phyloP scores from a whole-genome alignment of 2,797 vertebrate species.

The Hyperoplus lanceolatus region DNA sequence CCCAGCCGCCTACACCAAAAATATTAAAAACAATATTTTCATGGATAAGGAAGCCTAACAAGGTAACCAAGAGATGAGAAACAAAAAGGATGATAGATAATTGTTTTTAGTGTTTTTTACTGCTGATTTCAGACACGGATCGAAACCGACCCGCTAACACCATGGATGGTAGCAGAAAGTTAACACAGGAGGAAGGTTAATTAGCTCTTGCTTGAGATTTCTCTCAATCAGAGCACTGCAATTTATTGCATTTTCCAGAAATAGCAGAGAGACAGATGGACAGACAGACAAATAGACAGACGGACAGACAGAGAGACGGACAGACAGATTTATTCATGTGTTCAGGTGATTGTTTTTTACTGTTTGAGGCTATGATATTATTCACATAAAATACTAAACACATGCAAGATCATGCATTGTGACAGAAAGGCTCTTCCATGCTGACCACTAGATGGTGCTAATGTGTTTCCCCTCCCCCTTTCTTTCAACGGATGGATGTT shows the following conservation, averaged over 20 bases:
- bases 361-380: background rate
- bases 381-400: background rate
- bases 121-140: no score
- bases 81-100: no score
- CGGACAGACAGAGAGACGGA: slow-evolving; percentile 13
- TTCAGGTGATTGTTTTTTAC: background rate
- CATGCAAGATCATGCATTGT: background rate
- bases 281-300: slow-evolving; percentile 21
- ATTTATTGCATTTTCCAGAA: background rate
- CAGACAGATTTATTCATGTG: background rate
- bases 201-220: slow-evolving; percentile 51
- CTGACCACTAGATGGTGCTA: slow-evolving; percentile 79
- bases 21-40: no score
- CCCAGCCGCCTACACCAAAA: no score
- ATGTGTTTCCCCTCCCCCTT: slow-evolving; percentile 63
- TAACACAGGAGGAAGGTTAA: slow-evolving; percentile 12
- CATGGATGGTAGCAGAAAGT: no score
- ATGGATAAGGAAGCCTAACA: no score
- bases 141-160: no score
- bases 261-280: slow-evolving; percentile 16
- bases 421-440: slow-evolving; percentile 38
- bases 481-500: slow-evolving; percentile 4
- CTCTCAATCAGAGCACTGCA: slow-evolving; percentile 41
- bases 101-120: no score
- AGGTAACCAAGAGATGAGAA: no score